Evolutionary conservation across 1,140 invertebrate species (phyloP).

Genomic region (Magallana angulata): DNA sequence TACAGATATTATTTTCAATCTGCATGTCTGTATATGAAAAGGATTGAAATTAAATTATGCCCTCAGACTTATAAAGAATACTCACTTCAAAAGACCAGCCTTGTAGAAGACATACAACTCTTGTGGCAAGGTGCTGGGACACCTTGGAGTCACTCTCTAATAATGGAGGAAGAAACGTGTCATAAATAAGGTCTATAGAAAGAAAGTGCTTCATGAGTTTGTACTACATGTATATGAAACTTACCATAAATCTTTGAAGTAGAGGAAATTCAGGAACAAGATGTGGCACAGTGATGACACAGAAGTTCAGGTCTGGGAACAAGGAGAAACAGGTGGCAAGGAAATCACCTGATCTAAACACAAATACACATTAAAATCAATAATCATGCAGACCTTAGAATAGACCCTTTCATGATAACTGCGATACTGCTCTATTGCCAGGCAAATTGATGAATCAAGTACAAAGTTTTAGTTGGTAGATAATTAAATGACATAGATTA

Average conservation of each 20-base stretch:
- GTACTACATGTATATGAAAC: slow-evolving; percentile 46
- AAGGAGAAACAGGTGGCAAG: slow-evolving; percentile 84
- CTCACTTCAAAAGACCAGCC: slow-evolving; percentile 80
- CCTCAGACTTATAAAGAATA: background rate
- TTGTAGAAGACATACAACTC: slow-evolving; percentile 85
- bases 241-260: slow-evolving; percentile 84
- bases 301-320: slow-evolving; percentile 85
- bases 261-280: slow-evolving; percentile 83
- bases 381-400: too few species aligned
- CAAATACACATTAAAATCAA: slow-evolving; percentile 1
- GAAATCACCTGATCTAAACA: slow-evolving; percentile 81
- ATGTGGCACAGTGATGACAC: slow-evolving; percentile 84
- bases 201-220: background rate
- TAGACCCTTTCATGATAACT: too few species aligned
- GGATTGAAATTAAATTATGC: too few species aligned
- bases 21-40: background rate
- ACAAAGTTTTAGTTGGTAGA: too few species aligned
- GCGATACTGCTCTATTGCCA: too few species aligned
- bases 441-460: too few species aligned
- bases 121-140: slow-evolving; percentile 82
- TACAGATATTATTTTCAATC: background rate
- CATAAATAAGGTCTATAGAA: background rate
- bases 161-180: slow-evolving; percentile 62
- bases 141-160: slow-evolving; percentile 83
- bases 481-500: too few species aligned